These are phyloP conservation scores for Homarus americanus DNA, from an alignment of 1,140 invertebrate species.

Conservation along the genomic window DNA sequence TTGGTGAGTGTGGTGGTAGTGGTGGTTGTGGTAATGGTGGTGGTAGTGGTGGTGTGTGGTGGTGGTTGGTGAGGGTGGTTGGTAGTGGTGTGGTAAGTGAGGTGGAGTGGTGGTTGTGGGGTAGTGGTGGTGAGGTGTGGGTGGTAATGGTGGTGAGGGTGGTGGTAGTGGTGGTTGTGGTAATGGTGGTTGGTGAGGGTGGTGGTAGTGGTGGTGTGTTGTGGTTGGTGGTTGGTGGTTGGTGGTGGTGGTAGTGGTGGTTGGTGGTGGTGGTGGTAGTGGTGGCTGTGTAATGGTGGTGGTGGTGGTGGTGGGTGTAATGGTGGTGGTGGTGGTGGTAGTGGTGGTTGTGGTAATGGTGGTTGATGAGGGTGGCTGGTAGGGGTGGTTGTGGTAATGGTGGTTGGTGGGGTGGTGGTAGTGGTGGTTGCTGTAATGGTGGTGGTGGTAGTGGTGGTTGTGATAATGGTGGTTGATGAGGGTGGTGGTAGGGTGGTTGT, in stretches of 20 bases:
- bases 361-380: not conserved
- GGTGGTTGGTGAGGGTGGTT: not conserved
- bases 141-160: constrained; percentile 3
- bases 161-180: not conserved
- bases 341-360: not conserved
- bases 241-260: not conserved
- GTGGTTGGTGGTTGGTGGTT: constrained; percentile 2
- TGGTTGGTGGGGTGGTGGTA: not conserved
- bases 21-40: not conserved
- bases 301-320: constrained; percentile 3
- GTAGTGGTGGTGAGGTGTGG: not conserved
- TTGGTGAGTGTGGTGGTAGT: not conserved
- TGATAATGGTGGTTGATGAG: not conserved
- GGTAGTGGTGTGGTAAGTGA: not conserved
- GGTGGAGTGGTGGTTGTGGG: not conserved
- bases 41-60: not conserved
- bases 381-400: not conserved
- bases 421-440: not conserved
- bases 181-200: constrained; percentile 9
- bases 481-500: not conserved
- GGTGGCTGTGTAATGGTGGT: too few relatives aligned
- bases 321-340: not conserved
- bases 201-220: constrained; percentile 2
- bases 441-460: not conserved
- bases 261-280: not conserved